Percentiles rank a stretch among this genome's conserved stretches.
These are phyloP conservation scores for Lagria hirta DNA, from an alignment of 2,888 invertebrate genomes.

Conservation along the genomic window DNA sequence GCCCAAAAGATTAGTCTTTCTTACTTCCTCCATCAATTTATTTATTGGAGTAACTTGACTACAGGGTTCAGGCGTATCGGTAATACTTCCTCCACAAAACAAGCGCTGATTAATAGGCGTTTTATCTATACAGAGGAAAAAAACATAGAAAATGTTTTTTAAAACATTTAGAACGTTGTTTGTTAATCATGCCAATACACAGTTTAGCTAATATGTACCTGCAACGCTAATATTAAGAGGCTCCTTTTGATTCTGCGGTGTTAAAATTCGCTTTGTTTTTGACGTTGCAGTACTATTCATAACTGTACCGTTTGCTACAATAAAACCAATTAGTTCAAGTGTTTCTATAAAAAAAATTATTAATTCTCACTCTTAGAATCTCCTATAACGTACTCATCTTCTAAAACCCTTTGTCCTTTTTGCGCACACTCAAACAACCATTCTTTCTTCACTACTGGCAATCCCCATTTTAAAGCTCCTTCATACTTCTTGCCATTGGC, in stretches of 20 bases:
- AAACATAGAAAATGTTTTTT: too few species aligned
- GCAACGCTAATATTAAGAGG: conserved; percentile 2
- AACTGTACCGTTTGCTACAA: too few species aligned
- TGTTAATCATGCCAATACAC: too few species aligned
- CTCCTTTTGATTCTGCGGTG: conserved; percentile 3
- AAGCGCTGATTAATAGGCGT: conserved; percentile 10
- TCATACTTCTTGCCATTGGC: conserved; percentile 78
- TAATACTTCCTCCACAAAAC: conserved; percentile 1
- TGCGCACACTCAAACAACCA: conserved; percentile 77
- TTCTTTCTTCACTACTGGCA: conserved; percentile 74
- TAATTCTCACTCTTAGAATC: conserved; percentile 48
- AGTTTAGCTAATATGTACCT: too few species aligned
- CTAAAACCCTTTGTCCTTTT: conserved; percentile 59
- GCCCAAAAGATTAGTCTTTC: conserved; percentile 39
- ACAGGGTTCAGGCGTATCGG: conserved; percentile 14
- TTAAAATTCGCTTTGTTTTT: not conserved
- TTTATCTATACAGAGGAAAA: conserved; percentile 11
- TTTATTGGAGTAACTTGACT: conserved; percentile 50
- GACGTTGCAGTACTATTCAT: not conserved
- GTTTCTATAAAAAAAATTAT: too few species aligned
- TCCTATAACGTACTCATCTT: conserved; percentile 62
- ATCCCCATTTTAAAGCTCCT: conserved; percentile 82
- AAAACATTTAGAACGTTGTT: too few species aligned
- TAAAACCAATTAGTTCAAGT: too few species aligned
- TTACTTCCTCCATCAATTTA: conserved; percentile 48